A percentile compares a stretch with the other conserved stretches of the same genome.
These are phyloP conservation scores for Diaperis boleti DNA, from an alignment of 2,888 invertebrate genomes.

Conservation along the genomic window DNA sequence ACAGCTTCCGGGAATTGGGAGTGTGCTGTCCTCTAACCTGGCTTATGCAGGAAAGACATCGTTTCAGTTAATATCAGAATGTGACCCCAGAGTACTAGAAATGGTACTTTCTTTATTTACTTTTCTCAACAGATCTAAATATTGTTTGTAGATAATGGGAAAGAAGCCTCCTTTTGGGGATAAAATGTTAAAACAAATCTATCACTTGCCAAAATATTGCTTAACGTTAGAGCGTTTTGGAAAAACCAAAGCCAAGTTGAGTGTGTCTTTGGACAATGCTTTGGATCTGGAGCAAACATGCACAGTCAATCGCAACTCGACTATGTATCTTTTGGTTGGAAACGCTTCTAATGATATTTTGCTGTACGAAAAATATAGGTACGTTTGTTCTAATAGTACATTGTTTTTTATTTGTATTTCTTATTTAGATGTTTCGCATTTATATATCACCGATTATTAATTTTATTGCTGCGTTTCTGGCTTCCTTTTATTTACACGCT, in stretches of 20 bases:
- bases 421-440: too few relatives aligned
- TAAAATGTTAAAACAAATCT: constrained; percentile 73
- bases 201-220: constrained; percentile 74
- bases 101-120: constrained; percentile 64
- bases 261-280: constrained; percentile 64
- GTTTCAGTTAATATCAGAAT: constrained; percentile 73
- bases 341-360: constrained; percentile 75
- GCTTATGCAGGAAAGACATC: constrained; percentile 76
- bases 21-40: constrained; percentile 73
- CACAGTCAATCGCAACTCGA: constrained; percentile 69
- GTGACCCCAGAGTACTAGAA: constrained; percentile 81
- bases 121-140: neutral
- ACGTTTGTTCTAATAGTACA: constrained; percentile 52
- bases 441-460: too few relatives aligned
- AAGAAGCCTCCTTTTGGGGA: constrained; percentile 81
- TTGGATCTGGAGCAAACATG: constrained; percentile 65
- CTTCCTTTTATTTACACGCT: too few relatives aligned
- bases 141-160: constrained; percentile 74
- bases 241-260: constrained; percentile 44
- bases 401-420: too few relatives aligned
- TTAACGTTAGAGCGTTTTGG: constrained; percentile 62
- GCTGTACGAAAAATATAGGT: constrained; percentile 71
- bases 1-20: constrained; percentile 80
- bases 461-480: too few relatives aligned
- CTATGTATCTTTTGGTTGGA: constrained; percentile 73